Evolutionary conservation across 2,113 vertebrate genomes (phyloP).

Genomic region (Oxyruncus cristatus): DNA sequence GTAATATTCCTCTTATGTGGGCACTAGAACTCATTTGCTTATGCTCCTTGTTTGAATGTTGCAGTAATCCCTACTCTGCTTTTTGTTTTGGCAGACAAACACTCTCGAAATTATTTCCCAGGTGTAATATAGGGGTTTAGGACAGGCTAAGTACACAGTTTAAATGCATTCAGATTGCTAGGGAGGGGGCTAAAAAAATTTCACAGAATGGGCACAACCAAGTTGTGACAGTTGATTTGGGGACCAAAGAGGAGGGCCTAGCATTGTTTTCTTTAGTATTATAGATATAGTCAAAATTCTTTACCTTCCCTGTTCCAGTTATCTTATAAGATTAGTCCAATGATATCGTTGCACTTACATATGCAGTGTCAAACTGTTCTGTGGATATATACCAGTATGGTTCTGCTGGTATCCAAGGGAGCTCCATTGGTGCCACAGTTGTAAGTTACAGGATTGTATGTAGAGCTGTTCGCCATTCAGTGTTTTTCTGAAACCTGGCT

Average conservation of each 20-base stretch:
- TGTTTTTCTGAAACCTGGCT: background rate
- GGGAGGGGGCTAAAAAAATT: background rate
- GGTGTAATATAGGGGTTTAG: background rate
- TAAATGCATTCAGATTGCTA: background rate
- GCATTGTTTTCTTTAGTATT: background rate
- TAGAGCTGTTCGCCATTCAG: background rate
- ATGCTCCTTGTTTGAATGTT: background rate
- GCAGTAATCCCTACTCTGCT: background rate
- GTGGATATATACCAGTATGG: background rate
- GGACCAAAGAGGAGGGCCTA: background rate
- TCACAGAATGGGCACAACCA: background rate
- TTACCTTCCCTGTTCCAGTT: background rate
- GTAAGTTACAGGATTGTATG: background rate
- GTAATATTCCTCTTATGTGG: background rate
- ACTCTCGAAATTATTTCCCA: background rate
- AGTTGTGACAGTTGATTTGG: background rate
- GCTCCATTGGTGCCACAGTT: background rate
- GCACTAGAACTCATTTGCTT: background rate
- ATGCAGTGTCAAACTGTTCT: background rate
- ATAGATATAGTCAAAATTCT: background rate
- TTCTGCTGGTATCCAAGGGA: background rate
- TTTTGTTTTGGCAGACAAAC: background rate
- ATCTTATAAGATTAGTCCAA: background rate
- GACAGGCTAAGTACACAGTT: background rate
- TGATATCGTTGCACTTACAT: background rate